Base-by-base conservation (phyloP, 2,888 invertebrate genomes). In the Phrixothrix hirtus region DNA sequence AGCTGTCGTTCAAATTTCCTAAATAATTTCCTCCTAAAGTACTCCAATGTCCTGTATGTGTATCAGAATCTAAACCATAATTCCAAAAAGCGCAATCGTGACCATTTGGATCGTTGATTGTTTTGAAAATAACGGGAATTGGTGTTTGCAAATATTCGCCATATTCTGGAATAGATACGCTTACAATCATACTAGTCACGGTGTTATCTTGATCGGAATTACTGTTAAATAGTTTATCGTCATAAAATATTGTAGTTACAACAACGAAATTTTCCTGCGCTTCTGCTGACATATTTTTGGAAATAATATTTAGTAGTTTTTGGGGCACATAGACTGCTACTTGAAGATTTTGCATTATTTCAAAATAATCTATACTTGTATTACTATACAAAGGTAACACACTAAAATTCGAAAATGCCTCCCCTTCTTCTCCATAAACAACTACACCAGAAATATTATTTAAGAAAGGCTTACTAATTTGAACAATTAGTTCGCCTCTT, bases 91-190 rank as follows among this genome's bases (percentile, higher is more conserved):
- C 82, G 59, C 83, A 84, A 1, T 71, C 14, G 16, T 32, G 61
- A 2, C 77, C 70, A 12, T 68, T 70, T 51, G 72, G 65, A 57
- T 68, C 61, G 0, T 70, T 66, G 1, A 58, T 58, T 1, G 52
- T 0, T 78, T 77, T 69, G 74, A 66, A 81, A 73, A 83, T 62
- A 9, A 86, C 65, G 1, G 82, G 81, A 34, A 86, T 68, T 1
- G 81, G 75, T 61, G 76, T 72, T 36, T 81, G 74, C 12, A 85
- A 74, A 68, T 82, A 81, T 0, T 77, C 73, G 10, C 77, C 77
- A 45, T 65, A 81, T 0, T 82, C 82, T 1, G 85, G 84, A 55
- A 86, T 78, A 0, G 81, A 77, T 12, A 86, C 73, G 38, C 84
- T 84, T 11, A 86, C 72, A 10, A 86, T 78, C 26, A 79, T 78